Base-by-base conservation (phyloP, 2,888 invertebrate genomes). In the Petrolisthes cinctipes region DNA sequence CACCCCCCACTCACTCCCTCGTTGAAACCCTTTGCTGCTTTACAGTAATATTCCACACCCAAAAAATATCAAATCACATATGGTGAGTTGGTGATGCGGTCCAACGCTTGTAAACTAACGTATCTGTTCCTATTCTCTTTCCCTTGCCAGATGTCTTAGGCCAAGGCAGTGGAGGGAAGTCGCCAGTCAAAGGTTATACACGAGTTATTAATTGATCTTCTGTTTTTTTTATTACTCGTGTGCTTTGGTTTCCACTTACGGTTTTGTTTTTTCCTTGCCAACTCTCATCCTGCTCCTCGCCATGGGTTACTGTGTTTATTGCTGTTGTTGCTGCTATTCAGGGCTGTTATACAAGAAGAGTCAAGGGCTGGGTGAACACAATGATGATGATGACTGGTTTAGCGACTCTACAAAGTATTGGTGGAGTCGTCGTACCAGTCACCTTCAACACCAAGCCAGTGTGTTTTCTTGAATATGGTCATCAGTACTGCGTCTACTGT, bases 71-170 rank as follows among this genome's bases (percentile, higher is more conserved):
- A 37, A 37, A 37, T 71, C 6, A 6, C 71, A 71, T n/a, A 71
- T 87, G 87, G 83, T 82, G 83, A 87, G 83, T 87, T 87, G 87
- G 87, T 83, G 87, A 83, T 87, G 87, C 87, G 87, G 87, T 87
- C 87, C 87, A 87, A 83, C 83, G 87, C 87, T 87, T 87, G 87
- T 71, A 71, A 61, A 87, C 87, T 87, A 87, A 87, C 87, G 87
- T 79, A 83, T 87, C 87, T 87, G 75, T 84, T 71, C 71, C 81
- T 85, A 80, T 85, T 87, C 87, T 87, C 83, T 83, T 83, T 86
- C 83, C 83, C 87, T 83, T 80, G 83, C 83, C 87, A 87, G 87
- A 87, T 83, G 80, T 87, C 79, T 83, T 87, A 79, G 83, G 83
- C 83, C 87, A 83, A 83, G 80, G 79, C 87, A 87, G 83, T 84